Base-by-base conservation (phyloP, 2,888 invertebrate genomes). In the Enoplolaimus lenunculus region DNA sequence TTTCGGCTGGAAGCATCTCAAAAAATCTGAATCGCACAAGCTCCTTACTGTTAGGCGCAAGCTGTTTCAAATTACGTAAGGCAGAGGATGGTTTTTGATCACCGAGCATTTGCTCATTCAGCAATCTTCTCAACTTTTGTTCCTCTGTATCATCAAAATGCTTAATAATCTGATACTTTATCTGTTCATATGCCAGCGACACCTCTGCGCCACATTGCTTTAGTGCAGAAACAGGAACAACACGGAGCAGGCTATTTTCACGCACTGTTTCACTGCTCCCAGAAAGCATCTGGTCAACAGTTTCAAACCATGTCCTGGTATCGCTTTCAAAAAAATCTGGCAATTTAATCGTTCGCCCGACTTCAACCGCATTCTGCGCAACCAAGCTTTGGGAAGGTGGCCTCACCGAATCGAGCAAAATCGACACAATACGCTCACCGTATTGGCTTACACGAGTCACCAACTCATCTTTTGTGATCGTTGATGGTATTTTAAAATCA, bases 301-400 rank as follows among this genome's bases (percentile, higher is more conserved):
- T 31, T 21, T 66, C 34, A 34, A 66, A 66, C 67, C 67, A 66
- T 29, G 3, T 66, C 30, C 67, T 21, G n/a, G 67, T 29, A 34
- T 66, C 67, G 13, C 34, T 66, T 31, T 66, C 67, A 34, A 34
- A 66, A 34, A 66, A 66, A 31, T 66, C 67, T 16, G 62, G 62
- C 62, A 62, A 31, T 62, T 62, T 62, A 29, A 62, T 31, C 7
- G 62, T 62, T 7, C 31, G 28, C 7, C 62, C 28, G 16, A 62
- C 62, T 31, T 62, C 29, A 13, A 29, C 62, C 16, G n/a, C 7
- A 62, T 26, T 29, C 45, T 45, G 45, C 7, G 45, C 45, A 45
- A 21, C 21, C 7, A 21, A 45, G 45, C 45, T 45, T 45, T 45
- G 45, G 7, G 45, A 13, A 13, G 45, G 21, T 45, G 45, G 45